Conservation (phyloP, 2,797 vertebrate genomes). For the Aselliscus stoliczkanus region DNA sequence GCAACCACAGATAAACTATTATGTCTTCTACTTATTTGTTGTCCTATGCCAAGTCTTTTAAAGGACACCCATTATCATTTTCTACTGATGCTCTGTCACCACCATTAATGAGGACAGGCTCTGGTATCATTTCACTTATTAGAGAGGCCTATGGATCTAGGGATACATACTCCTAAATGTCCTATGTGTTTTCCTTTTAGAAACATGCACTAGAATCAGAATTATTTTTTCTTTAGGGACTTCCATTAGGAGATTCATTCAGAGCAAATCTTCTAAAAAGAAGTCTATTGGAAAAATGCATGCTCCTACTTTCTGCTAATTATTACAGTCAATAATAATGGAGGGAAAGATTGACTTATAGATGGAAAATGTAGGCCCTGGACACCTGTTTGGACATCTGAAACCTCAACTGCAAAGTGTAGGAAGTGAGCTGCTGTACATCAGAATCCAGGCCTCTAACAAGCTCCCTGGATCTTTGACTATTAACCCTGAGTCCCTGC, state of each 20-base stretch:
- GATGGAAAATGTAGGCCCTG: neutral
- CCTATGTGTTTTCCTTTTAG: neutral
- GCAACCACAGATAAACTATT: constrained; percentile 7
- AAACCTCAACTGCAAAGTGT: neutral
- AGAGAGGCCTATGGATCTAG: neutral
- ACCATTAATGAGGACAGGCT: neutral
- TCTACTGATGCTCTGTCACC: neutral
- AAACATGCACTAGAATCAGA: neutral
- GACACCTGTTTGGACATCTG: neutral
- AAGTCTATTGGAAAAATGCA: neutral
- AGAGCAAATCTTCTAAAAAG: neutral
- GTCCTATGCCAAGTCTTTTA: neutral
- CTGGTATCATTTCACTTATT: neutral
- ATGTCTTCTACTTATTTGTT: neutral
- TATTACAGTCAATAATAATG: neutral
- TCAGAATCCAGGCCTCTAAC: neutral
- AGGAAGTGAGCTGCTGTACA: neutral
- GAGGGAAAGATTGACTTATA: neutral
- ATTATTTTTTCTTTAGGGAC: neutral
- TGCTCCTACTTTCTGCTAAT: neutral
- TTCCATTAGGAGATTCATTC: neutral
- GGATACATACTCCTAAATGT: neutral
- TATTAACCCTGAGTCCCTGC: neutral
- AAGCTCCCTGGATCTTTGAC: neutral
- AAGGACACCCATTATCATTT: neutral